Base-by-base conservation (phyloP, 2,113 vertebrate genomes). In the Thunnus thynnus region DNA sequence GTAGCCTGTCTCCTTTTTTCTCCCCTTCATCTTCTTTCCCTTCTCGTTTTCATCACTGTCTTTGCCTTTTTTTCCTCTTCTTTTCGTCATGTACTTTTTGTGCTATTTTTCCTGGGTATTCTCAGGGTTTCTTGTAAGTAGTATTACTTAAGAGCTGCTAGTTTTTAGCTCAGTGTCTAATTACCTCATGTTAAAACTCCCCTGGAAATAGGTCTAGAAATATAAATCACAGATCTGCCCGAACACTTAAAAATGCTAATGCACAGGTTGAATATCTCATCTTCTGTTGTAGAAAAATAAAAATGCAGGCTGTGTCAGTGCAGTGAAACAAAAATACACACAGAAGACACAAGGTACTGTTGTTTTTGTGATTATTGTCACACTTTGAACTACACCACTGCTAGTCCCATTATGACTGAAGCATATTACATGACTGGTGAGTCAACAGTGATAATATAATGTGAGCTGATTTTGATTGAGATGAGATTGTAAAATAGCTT, bases 191-290 rank as follows among this genome's bases (percentile, higher is more conserved):
- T 58, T 57, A 9, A 5, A n/a, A 9, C 11, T 41, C 4, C n/a
- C 44, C 30, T 18, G 41, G n/a, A 27, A 30, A 68, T 20, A 11
- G 5, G 16, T 57, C 18, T 44, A 47, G 12, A n/a, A 17, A 66
- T 72, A 62, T 32, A 51, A 67, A 71, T 80, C 50, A 46, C 27
- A 46, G 13, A 9, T 22, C 17, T 47, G 46, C 18, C 17, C 32
- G 13, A 69, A 61, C 20, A 27, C 60, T 3, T 7, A 25, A n/a
- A 58, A 62, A 25, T 50, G 12, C 10, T 41, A 30, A 51, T 22
- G 41, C 17, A 25, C 60, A 27, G 16, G 25, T 51, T 70, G 18
- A 25, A 55, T 18, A 11, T 66, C 32, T 74, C 18, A 55, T 62
- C 13, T 50, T 51, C 7, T 30, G 41, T 50, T 67, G 22, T 62